Evolutionary conservation across 2,113 vertebrate species (phyloP).

Genomic region (Bothrops jararaca): DNA sequence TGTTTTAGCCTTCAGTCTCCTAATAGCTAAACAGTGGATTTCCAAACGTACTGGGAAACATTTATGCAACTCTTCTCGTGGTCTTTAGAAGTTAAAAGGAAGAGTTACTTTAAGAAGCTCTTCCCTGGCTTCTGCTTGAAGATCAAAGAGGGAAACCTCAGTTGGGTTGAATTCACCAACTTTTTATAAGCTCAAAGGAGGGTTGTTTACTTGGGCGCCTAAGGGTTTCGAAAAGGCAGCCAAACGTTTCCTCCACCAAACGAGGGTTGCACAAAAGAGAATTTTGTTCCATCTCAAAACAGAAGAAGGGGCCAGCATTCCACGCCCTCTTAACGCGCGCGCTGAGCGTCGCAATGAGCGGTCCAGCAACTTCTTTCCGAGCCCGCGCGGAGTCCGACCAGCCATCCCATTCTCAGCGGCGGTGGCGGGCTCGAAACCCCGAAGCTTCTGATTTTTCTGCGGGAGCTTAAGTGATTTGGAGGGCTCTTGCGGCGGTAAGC

Average conservation of each 20-base stretch:
- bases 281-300: background rate
- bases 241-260: background rate
- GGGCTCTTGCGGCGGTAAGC: background rate
- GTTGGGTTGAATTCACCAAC: background rate
- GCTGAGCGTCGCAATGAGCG: background rate
- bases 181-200: background rate
- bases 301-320: background rate
- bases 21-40: background rate
- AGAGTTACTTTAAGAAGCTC: background rate
- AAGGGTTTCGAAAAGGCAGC: background rate
- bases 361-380: background rate
- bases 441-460: conserved; percentile 1
- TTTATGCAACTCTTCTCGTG: background rate
- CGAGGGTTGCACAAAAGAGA: background rate
- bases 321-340: too few relatives aligned
- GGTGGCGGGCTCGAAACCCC: background rate
- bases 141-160: background rate
- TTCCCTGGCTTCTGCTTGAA: background rate
- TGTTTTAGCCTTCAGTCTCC: background rate
- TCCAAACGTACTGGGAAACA: background rate
- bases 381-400: background rate
- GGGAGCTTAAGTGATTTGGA: conserved; percentile 52
- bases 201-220: background rate
- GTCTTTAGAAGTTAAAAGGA: background rate
- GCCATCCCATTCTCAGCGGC: background rate